phyloP scores from a whole-genome alignment of 53 echinoderm and acorn worm species.

The Stichopus horrens region DNA sequence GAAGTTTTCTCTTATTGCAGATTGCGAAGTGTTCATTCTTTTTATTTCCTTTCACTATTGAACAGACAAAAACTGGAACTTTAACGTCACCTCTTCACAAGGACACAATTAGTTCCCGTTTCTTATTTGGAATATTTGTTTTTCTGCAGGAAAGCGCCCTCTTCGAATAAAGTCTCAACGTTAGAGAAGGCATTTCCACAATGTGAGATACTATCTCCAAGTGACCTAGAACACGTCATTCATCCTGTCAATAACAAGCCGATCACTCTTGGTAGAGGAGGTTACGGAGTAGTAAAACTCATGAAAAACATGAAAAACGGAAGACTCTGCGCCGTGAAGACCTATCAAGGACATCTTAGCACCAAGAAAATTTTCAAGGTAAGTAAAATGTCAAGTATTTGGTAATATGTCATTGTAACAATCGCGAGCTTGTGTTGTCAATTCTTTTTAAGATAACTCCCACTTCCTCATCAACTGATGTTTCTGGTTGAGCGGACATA shows the following conservation, averaged over 20 bases:
- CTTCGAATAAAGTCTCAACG: neutral
- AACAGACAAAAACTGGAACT: neutral
- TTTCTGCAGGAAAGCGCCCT: neutral
- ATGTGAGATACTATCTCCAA: neutral
- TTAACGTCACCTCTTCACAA: neutral
- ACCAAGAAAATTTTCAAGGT: neutral
- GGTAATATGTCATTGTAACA: too few species aligned
- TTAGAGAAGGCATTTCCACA: neutral
- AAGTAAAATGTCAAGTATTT: neutral
- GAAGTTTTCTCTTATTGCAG: neutral
- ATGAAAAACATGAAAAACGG: neutral
- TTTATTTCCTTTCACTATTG: neutral
- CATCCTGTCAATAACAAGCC: neutral
- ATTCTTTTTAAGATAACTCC: too few species aligned
- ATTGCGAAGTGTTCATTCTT: neutral
- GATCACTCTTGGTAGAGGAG: slow-evolving; percentile 7
- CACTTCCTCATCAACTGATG: too few species aligned
- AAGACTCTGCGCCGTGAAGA: slow-evolving; percentile 10
- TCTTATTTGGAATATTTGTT: neutral
- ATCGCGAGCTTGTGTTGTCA: too few species aligned
- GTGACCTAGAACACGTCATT: neutral
- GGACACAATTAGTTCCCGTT: neutral
- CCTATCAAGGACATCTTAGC: neutral
- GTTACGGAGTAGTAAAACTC: slow-evolving; percentile 12
- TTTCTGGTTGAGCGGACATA: too few species aligned